Base-by-base conservation (phyloP, 2,888 invertebrate genomes). In the Syritta pipiens region DNA sequence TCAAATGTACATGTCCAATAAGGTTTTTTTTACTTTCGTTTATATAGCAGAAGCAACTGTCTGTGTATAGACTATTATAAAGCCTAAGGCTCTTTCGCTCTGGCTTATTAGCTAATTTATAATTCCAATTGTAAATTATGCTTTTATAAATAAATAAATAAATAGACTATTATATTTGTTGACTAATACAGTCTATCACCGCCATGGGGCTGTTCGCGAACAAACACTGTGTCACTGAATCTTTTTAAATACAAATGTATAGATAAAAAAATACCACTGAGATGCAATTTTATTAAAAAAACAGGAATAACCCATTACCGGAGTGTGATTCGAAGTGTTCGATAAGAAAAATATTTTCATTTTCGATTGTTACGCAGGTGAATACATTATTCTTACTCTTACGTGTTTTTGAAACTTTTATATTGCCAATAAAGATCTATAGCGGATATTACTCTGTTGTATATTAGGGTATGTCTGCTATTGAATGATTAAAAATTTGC, bases 231-330 rank as follows among this genome's bases (percentile, higher is more conserved):
- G 17, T 17, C 46, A 30, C 7, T 7, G n/a, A 1, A 17, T 37
- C 9, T 3, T 37, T 14, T 17, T 14, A 14, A 17, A 37, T 37
- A 37, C 14, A 37, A 37, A 17, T 37, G 17, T 22, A 14, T 3
- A 59, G 59, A 59, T 59, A 60, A 35, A 24, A 9, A 24, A 35
- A 60, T 48, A 10, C 24, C 14, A 9, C 12, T 4, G 32, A 35
- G 20, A 44, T 59, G 22, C 59, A 32, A 35, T 46, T 60, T 24
- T 35, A 30, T 32, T 44, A 10, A 44, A 2, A n/a, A 19, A 35
- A 32, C 62, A 40, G 48, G 24, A 17, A 62, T 48, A 35, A 17
- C 19, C 26, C 24, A 35, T 62, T 62, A 62, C 7, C 6, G 3
- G 28, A 26, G 20, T 44, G 10, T 32, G 17, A 32, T 35, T 60